Base-by-base conservation (phyloP, 2,113 vertebrate species). In the Nymphicus hollandicus region DNA sequence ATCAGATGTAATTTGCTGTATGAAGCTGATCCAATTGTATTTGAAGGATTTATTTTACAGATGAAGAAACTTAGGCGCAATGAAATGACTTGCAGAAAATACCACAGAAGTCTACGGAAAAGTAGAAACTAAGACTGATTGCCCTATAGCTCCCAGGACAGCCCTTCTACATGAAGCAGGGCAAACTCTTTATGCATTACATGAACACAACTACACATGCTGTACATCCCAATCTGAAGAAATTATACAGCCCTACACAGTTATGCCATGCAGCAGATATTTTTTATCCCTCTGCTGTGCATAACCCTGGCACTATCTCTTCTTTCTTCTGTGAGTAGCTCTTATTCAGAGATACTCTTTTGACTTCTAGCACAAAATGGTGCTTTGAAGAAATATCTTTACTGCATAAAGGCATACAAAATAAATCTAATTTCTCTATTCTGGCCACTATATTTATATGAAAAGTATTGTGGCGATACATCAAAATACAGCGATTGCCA, bases 21-120 rank as follows among this genome's bases (percentile, higher is more conserved):
- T 95, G 96, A 93, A 95, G 91, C 91, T 91, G 89, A 95, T 95
- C 91, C 91, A 91, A 95, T 96, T 95, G 91, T 92, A 91, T 95
- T 85, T 81, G 86, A 95, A 96, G 74, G 95, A 94, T 97, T 97
- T 96, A 92, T 96, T 96, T 95, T 93, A 95, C 81, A 95, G 93
- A 87, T 79, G 86, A 92, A 97, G 89, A 94, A 95, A 95, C 56
- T 84, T 89, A 41, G 77, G 77, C 13, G 29, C 69, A 89, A 70
- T 88, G 86, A 92, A 93, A 93, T 79, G 61, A 92, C 91, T 91
- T 84, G 84, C 96, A 95, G 90, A 93, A 94, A 96, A 78, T 69
- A 68, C 63, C 82, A 47, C 39, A 23, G 25, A 73, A 88, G 50
- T 70, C 87, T 73, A 27, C 25, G 61, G 91, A 55, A 83, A 83